Evolutionary conservation across 2,888 invertebrate species (phyloP).

Genomic region (Mystacides longicornis): DNA sequence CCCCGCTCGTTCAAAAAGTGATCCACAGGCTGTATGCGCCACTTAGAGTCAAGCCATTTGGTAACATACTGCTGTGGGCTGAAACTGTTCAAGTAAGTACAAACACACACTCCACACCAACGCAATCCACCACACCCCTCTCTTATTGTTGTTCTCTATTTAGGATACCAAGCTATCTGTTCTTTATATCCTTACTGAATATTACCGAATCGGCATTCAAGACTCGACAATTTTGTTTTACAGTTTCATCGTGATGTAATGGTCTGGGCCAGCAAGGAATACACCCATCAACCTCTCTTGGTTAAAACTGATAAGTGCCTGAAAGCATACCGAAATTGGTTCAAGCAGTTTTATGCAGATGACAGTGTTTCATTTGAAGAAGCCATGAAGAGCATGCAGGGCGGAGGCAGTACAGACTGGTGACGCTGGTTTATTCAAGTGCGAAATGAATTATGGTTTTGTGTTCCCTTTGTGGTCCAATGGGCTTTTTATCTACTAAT

Average conservation of each 20-base stretch:
- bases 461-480: too few relatives aligned
- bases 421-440: too few relatives aligned
- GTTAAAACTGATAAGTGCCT: slow-evolving; percentile 69
- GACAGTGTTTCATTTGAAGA: slow-evolving; percentile 52
- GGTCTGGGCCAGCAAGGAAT: slow-evolving; percentile 83
- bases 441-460: too few relatives aligned
- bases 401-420: slow-evolving; percentile 9
- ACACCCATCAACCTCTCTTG: slow-evolving; percentile 60
- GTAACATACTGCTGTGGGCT: slow-evolving; percentile 56
- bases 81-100: slow-evolving; percentile 60
- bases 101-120: neutral
- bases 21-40: slow-evolving; percentile 71
- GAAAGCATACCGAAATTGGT: slow-evolving; percentile 72
- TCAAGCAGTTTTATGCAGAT: slow-evolving; percentile 74
- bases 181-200: neutral
- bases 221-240: slow-evolving; percentile 22
- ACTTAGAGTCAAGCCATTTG: slow-evolving; percentile 51
- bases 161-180: too few relatives aligned
- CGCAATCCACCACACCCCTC: too few relatives aligned
- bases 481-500: too few relatives aligned
- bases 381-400: slow-evolving; percentile 25
- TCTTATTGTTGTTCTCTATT: too few relatives aligned
- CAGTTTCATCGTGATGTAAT: slow-evolving; percentile 78
- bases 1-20: slow-evolving; percentile 67
- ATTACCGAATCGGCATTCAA: neutral